These are phyloP conservation scores for Seira sanloemensis DNA, from an alignment of 2,888 invertebrate genomes.

Conservation along the genomic window DNA sequence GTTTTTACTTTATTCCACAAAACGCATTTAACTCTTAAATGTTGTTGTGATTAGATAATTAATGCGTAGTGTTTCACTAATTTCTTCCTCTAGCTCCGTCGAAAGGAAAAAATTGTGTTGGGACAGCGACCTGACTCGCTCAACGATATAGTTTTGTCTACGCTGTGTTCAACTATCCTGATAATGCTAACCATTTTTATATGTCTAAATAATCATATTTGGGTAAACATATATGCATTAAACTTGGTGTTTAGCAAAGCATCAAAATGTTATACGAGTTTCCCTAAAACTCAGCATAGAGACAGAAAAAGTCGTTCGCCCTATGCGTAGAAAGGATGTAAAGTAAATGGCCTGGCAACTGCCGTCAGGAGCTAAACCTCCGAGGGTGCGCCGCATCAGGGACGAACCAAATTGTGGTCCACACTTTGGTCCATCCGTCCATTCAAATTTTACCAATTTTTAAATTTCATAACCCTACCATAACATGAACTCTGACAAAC, in stretches of 20 bases:
- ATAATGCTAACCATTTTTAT: background rate
- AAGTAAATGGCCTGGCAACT: conserved; percentile 74
- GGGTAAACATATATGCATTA: background rate
- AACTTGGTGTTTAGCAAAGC: too few species aligned
- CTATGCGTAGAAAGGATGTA: conserved; percentile 72
- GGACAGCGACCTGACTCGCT: conserved; percentile 42
- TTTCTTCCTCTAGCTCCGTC: too few species aligned
- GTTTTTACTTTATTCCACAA: conserved; percentile 23
- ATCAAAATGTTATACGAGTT: too few species aligned
- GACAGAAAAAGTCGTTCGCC: conserved; percentile 67
- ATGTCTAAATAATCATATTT: background rate
- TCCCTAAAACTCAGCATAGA: too few species aligned
- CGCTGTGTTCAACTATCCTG: conserved; percentile 38
- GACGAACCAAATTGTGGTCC: too few species aligned
- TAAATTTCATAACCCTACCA: too few species aligned
- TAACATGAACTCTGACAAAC: too few species aligned
- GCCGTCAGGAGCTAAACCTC: too few species aligned
- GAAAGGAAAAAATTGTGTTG: conserved; percentile 30
- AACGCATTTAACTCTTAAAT: conserved; percentile 5
- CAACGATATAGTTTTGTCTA: conserved; percentile 38
- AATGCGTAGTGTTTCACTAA: conserved; percentile 43
- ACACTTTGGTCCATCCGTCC: too few species aligned
- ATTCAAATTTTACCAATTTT: too few species aligned
- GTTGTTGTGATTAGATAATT: conserved; percentile 32
- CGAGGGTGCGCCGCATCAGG: too few species aligned